Base-by-base conservation (phyloP, 2,113 vertebrate genomes). In the Entomyzon cyanotis region DNA sequence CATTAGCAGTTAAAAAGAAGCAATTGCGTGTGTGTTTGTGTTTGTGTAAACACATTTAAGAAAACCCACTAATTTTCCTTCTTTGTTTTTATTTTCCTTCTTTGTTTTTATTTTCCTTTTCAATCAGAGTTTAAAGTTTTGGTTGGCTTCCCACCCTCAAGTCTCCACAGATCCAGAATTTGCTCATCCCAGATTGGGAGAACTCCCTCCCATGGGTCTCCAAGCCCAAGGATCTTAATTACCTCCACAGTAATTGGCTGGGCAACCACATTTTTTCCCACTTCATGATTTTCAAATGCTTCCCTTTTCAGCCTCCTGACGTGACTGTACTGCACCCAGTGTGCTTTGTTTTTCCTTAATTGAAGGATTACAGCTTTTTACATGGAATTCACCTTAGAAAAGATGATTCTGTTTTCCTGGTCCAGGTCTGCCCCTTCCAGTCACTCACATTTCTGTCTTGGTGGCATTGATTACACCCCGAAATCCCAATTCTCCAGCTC, bases 31-130 rank as follows among this genome's bases (percentile, higher is more conserved):
- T 55, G 44, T 76, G 39, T 39, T 39, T 39, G 39, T 64, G 24
- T 70, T 31, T 81, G 81, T 84, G 55, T 75, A 95, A 95, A 93
- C 58, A 90, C 15, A 21, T 68, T 81, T 60, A 56, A 87, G 77
- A 87, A 87, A 94, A 44, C 30, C 23, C 83, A 70, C 50, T 77
- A 41, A 18, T 94, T 87, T 93, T 78, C 86, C 28, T 56, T 59
- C 73, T 90, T 84, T 89, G 88, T 92, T 93, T 95, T 89, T 84
- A 60, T 92, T 95, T 91, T 84, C 47, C 56, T 93, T 93, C 73
- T 90, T 84, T 89, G 88, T 92, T 93, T 96, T 89, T 84, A 60
- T 92, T 95, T 91, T 84, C 47, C 56, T 93, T 93, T 81, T 68
- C 33, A 91, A 90, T 92, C 84, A 82, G 65, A 17, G 69, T 75